Evolutionary conservation across 2,797 vertebrate species (phyloP), one percentile per base, ranked within the genome.

Genomic region (Limosa lapponica): DNA sequence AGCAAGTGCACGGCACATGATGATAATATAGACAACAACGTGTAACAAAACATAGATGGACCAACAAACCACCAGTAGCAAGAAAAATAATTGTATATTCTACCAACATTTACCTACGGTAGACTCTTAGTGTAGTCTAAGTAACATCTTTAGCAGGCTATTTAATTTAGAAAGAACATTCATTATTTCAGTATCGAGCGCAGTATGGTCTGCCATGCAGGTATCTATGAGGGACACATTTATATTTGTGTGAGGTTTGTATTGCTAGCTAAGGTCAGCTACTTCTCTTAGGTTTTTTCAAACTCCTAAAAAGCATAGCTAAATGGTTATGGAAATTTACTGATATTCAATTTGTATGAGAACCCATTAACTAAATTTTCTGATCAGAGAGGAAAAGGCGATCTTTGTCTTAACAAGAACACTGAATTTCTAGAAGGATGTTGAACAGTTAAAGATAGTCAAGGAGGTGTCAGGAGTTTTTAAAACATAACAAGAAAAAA

Each of bases 1-100:
- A 57, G 28, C 2, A 13, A 69, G 20, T 34, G 30, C 30, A 25
- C 0, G 3, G 41, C 32, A 78, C 0, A 1, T 23, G 32, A 54
- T 13, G 41, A 37, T 46, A 32, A 59, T 30, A 66, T 2, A 66
- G 39, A 65, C 51, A 55, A 37, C 36, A 43, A 16, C 4, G 36
- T 13, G 9, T 39, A 52, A 70, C 39, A 34, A 70, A 59, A 71
- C 34, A 71, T 28, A 77, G 6, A 54, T 6, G 19, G 11, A 71
- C 18, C 23, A 71, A 43, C 36, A 77, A 77, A 82, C 52, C 14
- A 67, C 19, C 30, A 52, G n/a, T 30, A 73, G 24, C 23, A 37
- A 66, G 71, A 77, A 71, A 75, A 36, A 55, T 23, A 32, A 48
- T 43, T 46, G 58, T 59, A 52, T 67, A 67, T 73, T 79, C 75